Evolutionary conservation across 92 coral and sea anemone species (phyloP).

Genomic region (Umimayanthus chanpuru): DNA sequence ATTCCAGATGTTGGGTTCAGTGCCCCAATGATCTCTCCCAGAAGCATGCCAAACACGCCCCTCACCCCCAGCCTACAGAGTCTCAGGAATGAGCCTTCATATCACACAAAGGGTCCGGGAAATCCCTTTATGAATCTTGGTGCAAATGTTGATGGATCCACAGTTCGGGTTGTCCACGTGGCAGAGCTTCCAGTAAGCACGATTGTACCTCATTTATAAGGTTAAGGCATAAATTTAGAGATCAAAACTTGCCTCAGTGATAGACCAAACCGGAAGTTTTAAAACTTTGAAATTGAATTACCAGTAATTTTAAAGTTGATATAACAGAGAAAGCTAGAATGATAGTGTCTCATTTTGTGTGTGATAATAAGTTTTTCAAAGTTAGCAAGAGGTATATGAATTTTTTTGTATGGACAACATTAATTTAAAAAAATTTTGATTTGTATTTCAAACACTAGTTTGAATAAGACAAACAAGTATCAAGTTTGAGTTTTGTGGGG

Average conservation of each 20-base stretch:
- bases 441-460: too few relatives aligned
- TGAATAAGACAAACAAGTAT: too few relatives aligned
- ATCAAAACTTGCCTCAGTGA: background rate
- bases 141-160: constrained; percentile 31
- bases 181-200: constrained; percentile 43
- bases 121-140: constrained; percentile 35
- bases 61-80: constrained; percentile 16
- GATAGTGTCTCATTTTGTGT: background rate
- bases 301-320: too few relatives aligned
- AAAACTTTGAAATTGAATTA: too few relatives aligned
- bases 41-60: constrained; percentile 10
- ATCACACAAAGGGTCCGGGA: constrained; percentile 3
- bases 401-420: too few relatives aligned
- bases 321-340: background rate
- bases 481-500: background rate
- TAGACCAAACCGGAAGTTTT: background rate
- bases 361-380: background rate
- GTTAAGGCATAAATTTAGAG: too few relatives aligned
- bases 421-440: too few relatives aligned
- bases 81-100: constrained; percentile 5
- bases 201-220: constrained; percentile 15
- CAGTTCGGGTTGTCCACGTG: constrained; percentile 43
- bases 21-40: background rate
- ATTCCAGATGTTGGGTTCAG: background rate
- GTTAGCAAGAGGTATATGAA: background rate